phyloP scores from a whole-genome alignment of 2,888 invertebrate species.

The Caprella mutica region DNA sequence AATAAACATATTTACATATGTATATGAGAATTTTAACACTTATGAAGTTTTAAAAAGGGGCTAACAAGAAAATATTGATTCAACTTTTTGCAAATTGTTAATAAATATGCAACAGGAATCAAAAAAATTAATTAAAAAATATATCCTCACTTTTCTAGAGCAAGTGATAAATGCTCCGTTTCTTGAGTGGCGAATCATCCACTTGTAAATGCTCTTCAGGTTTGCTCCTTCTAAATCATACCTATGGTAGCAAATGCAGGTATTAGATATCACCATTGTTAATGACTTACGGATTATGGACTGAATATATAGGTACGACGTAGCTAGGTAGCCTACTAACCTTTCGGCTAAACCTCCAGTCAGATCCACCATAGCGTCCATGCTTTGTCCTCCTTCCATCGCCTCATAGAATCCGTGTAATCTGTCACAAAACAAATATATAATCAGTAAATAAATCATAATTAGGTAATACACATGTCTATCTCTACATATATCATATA shows the following conservation, averaged over 20 bases:
- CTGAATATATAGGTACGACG: too few relatives aligned
- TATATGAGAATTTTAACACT: not conserved
- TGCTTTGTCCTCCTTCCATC: slow-evolving; percentile 43
- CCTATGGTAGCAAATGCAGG: too few relatives aligned
- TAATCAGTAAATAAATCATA: too few relatives aligned
- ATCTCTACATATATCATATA: too few relatives aligned
- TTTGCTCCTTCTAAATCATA: slow-evolving; percentile 39
- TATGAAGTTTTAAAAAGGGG: not conserved
- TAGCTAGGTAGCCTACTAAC: too few relatives aligned
- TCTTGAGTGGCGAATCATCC: too few relatives aligned
- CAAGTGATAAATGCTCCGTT: slow-evolving; percentile 43
- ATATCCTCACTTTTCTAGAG: slow-evolving; percentile 40
- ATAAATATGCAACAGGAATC: not conserved
- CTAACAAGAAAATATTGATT: too few relatives aligned
- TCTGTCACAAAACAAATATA: slow-evolving; percentile 35
- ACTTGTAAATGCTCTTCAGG: slow-evolving; percentile 39
- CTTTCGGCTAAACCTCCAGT: slow-evolving; percentile 45
- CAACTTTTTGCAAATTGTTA: not conserved
- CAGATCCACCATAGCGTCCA: slow-evolving; percentile 44
- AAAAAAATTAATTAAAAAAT: too few relatives aligned
- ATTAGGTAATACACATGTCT: too few relatives aligned
- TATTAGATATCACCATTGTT: too few relatives aligned
- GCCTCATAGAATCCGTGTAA: slow-evolving; percentile 44
- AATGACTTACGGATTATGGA: too few relatives aligned
- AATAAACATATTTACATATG: not conserved